Evolutionary conservation across 2,888 invertebrate species (phyloP).

Genomic region (Xanthostigma xanthostigma): DNA sequence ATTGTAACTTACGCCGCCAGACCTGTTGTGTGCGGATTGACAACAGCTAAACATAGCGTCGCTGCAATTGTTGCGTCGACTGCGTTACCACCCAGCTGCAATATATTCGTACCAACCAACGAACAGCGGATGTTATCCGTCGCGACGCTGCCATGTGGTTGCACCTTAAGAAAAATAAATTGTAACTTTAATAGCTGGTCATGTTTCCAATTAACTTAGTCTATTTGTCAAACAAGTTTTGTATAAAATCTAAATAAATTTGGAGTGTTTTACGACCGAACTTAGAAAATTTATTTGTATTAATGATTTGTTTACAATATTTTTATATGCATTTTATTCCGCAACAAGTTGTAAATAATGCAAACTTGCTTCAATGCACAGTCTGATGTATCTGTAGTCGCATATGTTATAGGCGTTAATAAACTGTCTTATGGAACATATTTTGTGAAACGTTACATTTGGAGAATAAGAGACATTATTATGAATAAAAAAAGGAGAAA

Average conservation of each 20-base stretch:
- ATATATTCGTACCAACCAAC: conserved; percentile 46
- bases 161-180: conserved; percentile 32
- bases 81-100: conserved; percentile 58
- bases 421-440: too few relatives aligned
- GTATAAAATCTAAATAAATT: not conserved
- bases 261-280: too few relatives aligned
- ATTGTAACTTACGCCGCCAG: conserved; percentile 51
- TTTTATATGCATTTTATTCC: too few relatives aligned
- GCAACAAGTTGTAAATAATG: too few relatives aligned
- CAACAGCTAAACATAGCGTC: conserved; percentile 57
- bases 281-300: too few relatives aligned
- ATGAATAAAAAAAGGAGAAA: too few relatives aligned
- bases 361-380: too few relatives aligned
- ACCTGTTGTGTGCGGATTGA: conserved; percentile 56
- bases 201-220: conserved; percentile 1
- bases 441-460: too few relatives aligned
- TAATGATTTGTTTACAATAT: too few relatives aligned
- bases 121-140: conserved; percentile 56
- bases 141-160: conserved; percentile 62
- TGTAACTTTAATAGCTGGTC: not conserved
- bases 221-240: conserved; percentile 1
- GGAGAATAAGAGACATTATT: too few relatives aligned
- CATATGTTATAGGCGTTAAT: too few relatives aligned
- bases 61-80: conserved; percentile 62
- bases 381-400: too few relatives aligned